phyloP scores from a whole-genome alignment of 2,797 vertebrate genomes.

The Hippoglossus hippoglossus region DNA sequence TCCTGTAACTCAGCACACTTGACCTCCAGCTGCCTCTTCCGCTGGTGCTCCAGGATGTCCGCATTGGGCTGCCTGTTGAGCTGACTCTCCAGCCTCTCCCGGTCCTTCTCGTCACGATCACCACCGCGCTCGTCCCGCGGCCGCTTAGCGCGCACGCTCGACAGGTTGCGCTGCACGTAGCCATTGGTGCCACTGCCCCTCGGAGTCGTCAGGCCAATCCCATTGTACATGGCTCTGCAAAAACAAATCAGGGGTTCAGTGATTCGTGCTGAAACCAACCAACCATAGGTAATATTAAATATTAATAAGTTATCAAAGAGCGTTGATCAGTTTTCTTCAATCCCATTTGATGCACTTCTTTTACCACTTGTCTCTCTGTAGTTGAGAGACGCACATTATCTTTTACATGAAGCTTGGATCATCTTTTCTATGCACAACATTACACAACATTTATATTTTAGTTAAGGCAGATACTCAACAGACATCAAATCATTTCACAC shows the following conservation, averaged over 20 bases:
- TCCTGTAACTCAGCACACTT: constrained; percentile 95
- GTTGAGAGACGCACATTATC: too few species aligned
- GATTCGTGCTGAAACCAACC: background rate
- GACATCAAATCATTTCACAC: too few species aligned
- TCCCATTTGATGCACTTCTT: too few species aligned
- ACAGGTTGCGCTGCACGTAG: constrained; percentile 95
- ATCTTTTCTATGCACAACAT: too few species aligned
- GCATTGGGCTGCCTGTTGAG: constrained; percentile 93
- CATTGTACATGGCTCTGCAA: constrained; percentile 91
- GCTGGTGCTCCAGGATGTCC: constrained; percentile 95
- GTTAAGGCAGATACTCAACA: too few species aligned
- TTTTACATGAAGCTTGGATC: too few species aligned
- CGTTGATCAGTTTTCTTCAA: too few species aligned
- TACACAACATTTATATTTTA: too few species aligned
- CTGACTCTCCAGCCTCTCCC: constrained; percentile 89
- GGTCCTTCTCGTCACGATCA: constrained; percentile 88
- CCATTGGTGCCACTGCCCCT: constrained; percentile 95
- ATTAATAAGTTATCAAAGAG: too few species aligned
- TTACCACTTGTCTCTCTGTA: too few species aligned
- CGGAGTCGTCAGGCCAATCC: constrained; percentile 93
- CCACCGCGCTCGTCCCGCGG: constrained; percentile 87
- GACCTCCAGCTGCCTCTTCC: constrained; percentile 94
- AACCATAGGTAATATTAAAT: too few species aligned
- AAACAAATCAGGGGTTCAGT: background rate
- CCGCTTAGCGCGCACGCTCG: constrained; percentile 89